A percentile compares a stretch with the other conserved stretches of the same genome.
Conservation (phyloP, 2,113 vertebrate genomes). For the Pelusios castaneus region DNA sequence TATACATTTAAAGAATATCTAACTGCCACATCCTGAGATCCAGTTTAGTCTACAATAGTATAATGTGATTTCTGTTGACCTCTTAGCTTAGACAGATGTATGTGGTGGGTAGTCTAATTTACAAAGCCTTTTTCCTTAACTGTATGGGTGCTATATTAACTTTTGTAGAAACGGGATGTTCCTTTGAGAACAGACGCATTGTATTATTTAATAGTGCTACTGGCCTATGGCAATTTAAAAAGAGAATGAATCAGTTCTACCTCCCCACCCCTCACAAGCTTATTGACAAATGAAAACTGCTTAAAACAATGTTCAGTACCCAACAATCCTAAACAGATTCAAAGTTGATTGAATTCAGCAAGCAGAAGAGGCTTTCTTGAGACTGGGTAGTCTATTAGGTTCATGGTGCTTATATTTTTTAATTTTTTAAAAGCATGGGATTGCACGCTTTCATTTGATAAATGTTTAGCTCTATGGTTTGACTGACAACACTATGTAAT, state of each 20-base stretch:
- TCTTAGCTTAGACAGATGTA: background rate
- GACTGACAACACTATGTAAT: slow-evolving; percentile 3
- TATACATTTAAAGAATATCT: background rate
- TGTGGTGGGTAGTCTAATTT: background rate
- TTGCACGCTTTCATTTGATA: slow-evolving; percentile 1
- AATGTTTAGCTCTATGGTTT: background rate
- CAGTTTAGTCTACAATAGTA: background rate
- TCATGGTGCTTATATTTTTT: background rate
- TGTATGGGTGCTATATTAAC: background rate
- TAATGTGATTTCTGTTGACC: background rate
- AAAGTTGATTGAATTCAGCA: background rate
- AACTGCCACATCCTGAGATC: background rate
- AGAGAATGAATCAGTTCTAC: background rate
- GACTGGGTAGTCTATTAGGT: background rate
- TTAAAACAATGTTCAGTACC: background rate
- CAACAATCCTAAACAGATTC: background rate
- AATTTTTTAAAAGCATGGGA: background rate
- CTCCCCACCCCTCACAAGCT: rapidly evolving
- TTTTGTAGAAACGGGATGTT: background rate
- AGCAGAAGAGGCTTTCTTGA: background rate
- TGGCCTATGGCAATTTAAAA: background rate
- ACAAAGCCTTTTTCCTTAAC: background rate
- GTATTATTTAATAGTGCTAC: no score
- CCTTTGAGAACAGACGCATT: background rate
- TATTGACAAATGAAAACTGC: background rate